A percentile compares a stretch with the other conserved stretches of the same genome.
Conservation (phyloP, 2,113 vertebrate species). For the Tachuris rubrigastra region DNA sequence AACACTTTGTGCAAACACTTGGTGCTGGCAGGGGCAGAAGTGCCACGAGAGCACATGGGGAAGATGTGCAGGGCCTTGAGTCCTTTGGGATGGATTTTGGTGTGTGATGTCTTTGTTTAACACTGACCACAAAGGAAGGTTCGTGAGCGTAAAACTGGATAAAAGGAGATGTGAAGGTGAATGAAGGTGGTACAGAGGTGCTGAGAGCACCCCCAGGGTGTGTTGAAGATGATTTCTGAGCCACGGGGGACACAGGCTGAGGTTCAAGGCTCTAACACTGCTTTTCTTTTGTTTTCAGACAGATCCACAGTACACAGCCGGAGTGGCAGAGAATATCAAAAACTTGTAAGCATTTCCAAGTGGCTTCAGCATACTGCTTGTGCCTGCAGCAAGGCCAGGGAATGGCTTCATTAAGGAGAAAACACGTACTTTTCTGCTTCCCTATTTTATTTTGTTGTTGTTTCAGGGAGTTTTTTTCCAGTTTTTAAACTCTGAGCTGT, state of each 20-base stretch:
- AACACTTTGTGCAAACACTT: not conserved
- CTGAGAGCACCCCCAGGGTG: not conserved
- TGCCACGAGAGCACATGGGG: not conserved
- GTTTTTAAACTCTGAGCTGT: not conserved
- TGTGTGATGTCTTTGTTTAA: not conserved
- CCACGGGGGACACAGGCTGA: not conserved
- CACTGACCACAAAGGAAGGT: not conserved
- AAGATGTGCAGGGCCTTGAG: not conserved
- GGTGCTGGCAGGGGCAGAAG: not conserved
- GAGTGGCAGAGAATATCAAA: constrained; percentile 83
- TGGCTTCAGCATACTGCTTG: not conserved
- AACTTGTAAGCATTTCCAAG: constrained; percentile 76
- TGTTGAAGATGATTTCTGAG: not conserved
- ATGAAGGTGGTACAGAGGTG: not conserved
- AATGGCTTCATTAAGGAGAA: not conserved
- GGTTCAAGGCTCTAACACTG: not conserved
- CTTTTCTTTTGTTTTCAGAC: constrained; percentile 75
- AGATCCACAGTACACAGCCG: constrained; percentile 78
- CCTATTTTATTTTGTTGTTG: not conserved
- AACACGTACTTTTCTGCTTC: not conserved
- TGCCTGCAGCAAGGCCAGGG: not conserved
- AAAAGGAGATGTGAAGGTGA: not conserved
- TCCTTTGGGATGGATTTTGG: not conserved
- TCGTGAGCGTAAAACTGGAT: not conserved
- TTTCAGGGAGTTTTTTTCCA: not conserved